A percentile compares a stretch with the other conserved stretches of the same genome.
These are phyloP conservation scores for Megalops cyprinoides DNA, from an alignment of 2,797 vertebrate genomes.

Conservation along the genomic window DNA sequence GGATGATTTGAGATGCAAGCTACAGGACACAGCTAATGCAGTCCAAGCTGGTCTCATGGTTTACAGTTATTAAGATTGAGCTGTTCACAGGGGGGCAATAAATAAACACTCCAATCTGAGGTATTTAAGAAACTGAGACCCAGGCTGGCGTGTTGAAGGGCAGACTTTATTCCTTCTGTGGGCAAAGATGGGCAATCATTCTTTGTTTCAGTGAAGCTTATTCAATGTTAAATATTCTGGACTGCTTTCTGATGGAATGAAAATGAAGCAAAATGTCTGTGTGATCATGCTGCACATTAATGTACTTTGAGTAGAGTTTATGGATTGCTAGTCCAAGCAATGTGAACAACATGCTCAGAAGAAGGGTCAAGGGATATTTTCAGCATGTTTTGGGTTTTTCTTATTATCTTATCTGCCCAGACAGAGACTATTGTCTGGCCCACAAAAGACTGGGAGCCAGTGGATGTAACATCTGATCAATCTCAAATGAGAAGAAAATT, in stretches of 20 bases:
- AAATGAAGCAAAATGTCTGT: neutral
- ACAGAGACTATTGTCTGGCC: neutral
- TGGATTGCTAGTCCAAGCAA: too few species aligned
- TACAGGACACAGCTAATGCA: neutral
- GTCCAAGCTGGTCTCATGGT: neutral
- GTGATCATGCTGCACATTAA: too few species aligned
- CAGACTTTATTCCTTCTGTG: neutral
- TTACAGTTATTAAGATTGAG: constrained; percentile 1
- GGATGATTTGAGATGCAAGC: too few species aligned
- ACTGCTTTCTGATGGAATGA: neutral
- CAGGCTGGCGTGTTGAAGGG: too few species aligned
- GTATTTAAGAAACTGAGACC: neutral
- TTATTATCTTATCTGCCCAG: neutral
- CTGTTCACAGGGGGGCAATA: neutral
- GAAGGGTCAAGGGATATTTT: neutral
- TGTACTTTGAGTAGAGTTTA: too few species aligned
- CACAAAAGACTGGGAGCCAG: neutral
- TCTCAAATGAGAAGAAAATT: too few species aligned
- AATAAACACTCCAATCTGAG: constrained; percentile 13
- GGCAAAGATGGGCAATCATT: neutral
- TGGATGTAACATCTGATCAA: too few species aligned
- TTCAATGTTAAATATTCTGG: neutral
- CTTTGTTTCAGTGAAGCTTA: neutral
- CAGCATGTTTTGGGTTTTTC: neutral
- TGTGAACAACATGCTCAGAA: too few species aligned